Conservation (phyloP, 2,888 invertebrate genomes). For the Nomada lathburiana region DNA sequence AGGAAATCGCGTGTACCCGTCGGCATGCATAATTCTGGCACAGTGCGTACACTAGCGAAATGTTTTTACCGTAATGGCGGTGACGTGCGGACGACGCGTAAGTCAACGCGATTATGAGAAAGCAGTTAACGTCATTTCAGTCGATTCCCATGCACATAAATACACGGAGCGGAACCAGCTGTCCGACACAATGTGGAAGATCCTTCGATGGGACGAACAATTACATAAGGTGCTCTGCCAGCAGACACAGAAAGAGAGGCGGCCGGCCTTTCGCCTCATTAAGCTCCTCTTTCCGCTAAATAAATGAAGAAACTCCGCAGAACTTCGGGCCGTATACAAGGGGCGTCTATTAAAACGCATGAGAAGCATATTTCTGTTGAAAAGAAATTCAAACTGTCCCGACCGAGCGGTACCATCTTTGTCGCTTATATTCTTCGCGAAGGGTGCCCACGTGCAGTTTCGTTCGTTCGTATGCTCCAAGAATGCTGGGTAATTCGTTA, state of each 20-base stretch:
- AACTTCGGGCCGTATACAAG: slow-evolving; percentile 7
- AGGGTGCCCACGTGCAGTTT: background rate
- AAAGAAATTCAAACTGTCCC: slow-evolving; percentile 11
- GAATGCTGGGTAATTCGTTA: too few species aligned
- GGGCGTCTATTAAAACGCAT: slow-evolving; percentile 30
- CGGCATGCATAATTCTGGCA: slow-evolving; percentile 20
- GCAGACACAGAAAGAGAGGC: background rate
- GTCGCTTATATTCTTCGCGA: background rate
- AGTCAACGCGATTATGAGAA: slow-evolving; percentile 66
- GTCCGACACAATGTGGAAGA: slow-evolving; percentile 43
- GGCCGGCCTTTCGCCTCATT: slow-evolving; percentile 49
- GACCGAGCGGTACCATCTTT: background rate
- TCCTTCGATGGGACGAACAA: slow-evolving; percentile 52
- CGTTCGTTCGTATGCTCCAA: background rate
- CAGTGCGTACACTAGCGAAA: slow-evolving; percentile 41
- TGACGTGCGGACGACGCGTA: slow-evolving; percentile 39
- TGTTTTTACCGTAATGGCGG: slow-evolving; percentile 38
- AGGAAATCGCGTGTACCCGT: slow-evolving; percentile 18
- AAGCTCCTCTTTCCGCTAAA: slow-evolving; percentile 48
- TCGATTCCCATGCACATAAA: slow-evolving; percentile 72
- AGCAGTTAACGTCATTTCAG: slow-evolving; percentile 67
- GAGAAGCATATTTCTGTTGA: slow-evolving; percentile 7
- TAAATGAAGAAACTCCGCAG: slow-evolving; percentile 28
- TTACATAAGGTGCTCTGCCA: slow-evolving; percentile 55
- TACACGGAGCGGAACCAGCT: slow-evolving; percentile 54